Evolutionary conservation across 1,140 invertebrate genomes (phyloP).

Genomic region (Coenobita brevimanus): DNA sequence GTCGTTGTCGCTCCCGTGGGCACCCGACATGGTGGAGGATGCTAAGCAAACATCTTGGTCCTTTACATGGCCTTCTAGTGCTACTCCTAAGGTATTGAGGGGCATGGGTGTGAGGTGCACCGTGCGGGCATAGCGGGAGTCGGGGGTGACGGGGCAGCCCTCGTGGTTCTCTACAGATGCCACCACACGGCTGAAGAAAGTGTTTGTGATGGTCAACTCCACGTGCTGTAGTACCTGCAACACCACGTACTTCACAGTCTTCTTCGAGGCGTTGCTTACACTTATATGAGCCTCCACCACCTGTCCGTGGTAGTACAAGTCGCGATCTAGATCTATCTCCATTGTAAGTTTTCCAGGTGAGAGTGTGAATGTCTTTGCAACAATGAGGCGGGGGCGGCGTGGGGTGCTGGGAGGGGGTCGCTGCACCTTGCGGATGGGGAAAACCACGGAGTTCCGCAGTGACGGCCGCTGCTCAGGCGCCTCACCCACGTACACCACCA

Average conservation of each 20-base stretch:
- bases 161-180: conserved; percentile 92
- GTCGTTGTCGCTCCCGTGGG: conserved; percentile 85
- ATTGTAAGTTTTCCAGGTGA: conserved; percentile 86
- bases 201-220: conserved; percentile 94
- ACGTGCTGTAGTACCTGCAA: conserved; percentile 90
- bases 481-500: conserved; percentile 27
- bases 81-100: conserved; percentile 86
- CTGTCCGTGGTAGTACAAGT: conserved; percentile 97
- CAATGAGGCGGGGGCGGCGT: conserved; percentile 86
- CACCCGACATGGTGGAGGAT: conserved; percentile 87
- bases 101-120: conserved; percentile 90
- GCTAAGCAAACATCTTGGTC: conserved; percentile 93
- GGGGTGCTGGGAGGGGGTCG: conserved; percentile 81
- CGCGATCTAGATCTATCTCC: conserved; percentile 97
- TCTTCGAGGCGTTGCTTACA: conserved; percentile 90
- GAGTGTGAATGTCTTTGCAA: conserved; percentile 94
- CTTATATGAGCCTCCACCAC: conserved; percentile 87
- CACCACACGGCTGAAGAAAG: conserved; percentile 90
- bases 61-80: conserved; percentile 84
- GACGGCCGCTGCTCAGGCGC: not conserved
- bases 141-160: conserved; percentile 92
- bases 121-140: conserved; percentile 87
- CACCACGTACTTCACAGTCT: conserved; percentile 89
- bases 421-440: conserved; percentile 75
- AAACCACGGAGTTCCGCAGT: conserved; percentile 12